These are phyloP conservation scores for Troides helena DNA, from an alignment of 2,888 invertebrate genomes.

Conservation along the genomic window DNA sequence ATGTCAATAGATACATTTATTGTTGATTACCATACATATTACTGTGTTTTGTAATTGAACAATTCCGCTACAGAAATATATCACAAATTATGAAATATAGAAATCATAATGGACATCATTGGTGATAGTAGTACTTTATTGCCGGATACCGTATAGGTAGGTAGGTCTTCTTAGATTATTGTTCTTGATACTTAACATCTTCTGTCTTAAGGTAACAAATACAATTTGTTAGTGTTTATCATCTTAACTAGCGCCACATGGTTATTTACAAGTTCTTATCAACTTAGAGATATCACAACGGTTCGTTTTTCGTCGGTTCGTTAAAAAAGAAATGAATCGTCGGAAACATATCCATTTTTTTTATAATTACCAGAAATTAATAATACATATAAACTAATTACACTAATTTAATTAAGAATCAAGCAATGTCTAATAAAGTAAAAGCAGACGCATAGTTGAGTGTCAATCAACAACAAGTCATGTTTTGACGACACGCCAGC, in stretches of 20 bases:
- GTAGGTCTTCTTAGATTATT: too few species aligned
- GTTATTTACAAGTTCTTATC: too few species aligned
- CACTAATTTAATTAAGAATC: slow-evolving; percentile 1
- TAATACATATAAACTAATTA: not conserved
- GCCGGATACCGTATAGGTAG: too few species aligned
- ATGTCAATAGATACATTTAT: slow-evolving; percentile 53
- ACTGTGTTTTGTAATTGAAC: slow-evolving; percentile 17
- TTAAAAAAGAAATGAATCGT: too few species aligned
- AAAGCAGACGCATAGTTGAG: slow-evolving; percentile 49
- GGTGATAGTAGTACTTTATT: too few species aligned
- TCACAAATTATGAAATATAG: not conserved
- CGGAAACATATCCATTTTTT: too few species aligned
- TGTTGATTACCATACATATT: slow-evolving; percentile 31
- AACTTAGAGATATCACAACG: too few species aligned
- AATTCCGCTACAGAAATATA: not conserved
- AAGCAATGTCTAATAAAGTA: slow-evolving; percentile 31
- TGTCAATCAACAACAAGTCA: slow-evolving; percentile 52
- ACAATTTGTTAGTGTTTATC: too few species aligned
- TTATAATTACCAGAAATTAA: too few species aligned
- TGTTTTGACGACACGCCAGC: slow-evolving; percentile 55
- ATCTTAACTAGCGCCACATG: too few species aligned
- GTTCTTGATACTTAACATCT: not conserved
- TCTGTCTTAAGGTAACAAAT: too few species aligned
- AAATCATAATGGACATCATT: not conserved
- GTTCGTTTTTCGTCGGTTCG: too few species aligned